phyloP scores from a whole-genome alignment of 2,113 vertebrate genomes.

The Eptatretus burgeri region DNA sequence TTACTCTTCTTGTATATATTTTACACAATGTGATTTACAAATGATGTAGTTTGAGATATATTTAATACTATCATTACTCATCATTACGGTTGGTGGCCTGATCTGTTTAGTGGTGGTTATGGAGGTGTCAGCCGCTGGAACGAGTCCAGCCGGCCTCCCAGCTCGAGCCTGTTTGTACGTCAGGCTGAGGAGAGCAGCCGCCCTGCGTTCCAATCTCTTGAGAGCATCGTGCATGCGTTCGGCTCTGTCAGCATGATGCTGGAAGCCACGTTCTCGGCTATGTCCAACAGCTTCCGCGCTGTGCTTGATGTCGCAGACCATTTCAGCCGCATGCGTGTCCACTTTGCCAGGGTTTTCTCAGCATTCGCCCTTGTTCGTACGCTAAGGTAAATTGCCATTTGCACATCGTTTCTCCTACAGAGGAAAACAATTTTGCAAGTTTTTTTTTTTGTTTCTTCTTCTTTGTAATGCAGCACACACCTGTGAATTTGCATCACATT shows the following conservation, averaged over 20 bases:
- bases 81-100: no score
- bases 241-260: constrained; percentile 93
- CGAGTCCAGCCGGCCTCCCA: constrained; percentile 3
- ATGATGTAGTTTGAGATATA: no score
- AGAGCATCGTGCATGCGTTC: constrained; percentile 87
- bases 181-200: constrained; percentile 91
- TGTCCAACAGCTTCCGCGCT: constrained; percentile 88
- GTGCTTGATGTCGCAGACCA: constrained; percentile 90
- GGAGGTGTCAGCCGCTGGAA: no score
- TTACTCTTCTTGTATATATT: no score
- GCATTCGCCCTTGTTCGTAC: constrained; percentile 78
- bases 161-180: constrained; percentile 70
- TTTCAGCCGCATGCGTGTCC: constrained; percentile 53
- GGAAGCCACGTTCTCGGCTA: constrained; percentile 83
- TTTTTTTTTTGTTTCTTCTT: no score
- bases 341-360: constrained; percentile 74
- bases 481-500: no score
- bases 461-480: no score
- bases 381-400: constrained; percentile 21
- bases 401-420: no score
- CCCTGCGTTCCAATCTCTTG: constrained; percentile 82
- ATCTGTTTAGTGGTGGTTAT: no score
- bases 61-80: no score
- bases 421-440: no score
- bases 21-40: no score